These are phyloP conservation scores for Papilio glaucus DNA, from an alignment of 1,140 invertebrate genomes.

Conservation along the genomic window DNA sequence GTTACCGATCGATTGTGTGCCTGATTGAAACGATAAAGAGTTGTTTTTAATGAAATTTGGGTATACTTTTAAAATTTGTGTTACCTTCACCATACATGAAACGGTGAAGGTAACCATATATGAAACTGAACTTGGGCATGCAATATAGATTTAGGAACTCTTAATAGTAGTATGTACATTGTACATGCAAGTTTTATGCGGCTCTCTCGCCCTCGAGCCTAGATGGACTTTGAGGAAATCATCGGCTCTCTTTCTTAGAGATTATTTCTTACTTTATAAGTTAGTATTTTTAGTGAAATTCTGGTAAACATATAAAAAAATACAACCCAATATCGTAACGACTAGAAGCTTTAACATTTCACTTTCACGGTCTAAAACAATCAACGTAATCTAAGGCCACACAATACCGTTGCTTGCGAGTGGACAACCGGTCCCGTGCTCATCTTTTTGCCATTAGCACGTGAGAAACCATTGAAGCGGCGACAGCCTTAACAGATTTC, in stretches of 20 bases:
- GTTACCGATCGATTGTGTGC: not conserved
- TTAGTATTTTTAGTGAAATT: too few species aligned
- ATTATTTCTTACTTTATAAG: too few species aligned
- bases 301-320: too few species aligned
- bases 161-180: not conserved
- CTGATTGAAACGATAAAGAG: slow-evolving; percentile 7
- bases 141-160: not conserved
- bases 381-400: not conserved
- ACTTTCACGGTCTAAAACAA: slow-evolving; percentile 24
- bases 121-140: not conserved
- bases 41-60: slow-evolving; percentile 5
- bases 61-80: not conserved
- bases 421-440: slow-evolving; percentile 12
- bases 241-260: too few species aligned
- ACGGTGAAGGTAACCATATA: too few species aligned
- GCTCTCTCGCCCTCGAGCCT: too few species aligned
- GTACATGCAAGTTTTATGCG: too few species aligned
- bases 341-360: too few species aligned
- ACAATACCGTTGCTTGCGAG: slow-evolving; percentile 2
- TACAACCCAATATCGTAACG: too few species aligned
- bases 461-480: slow-evolving; percentile 29
- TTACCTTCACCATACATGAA: not conserved
- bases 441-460: slow-evolving; percentile 44
- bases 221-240: too few species aligned
- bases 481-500: slow-evolving; percentile 25